Evolutionary conservation across 2,113 vertebrate genomes (phyloP), one percentile per base, ranked within the genome.

Genomic region (Pygathrix nemaeus): DNA sequence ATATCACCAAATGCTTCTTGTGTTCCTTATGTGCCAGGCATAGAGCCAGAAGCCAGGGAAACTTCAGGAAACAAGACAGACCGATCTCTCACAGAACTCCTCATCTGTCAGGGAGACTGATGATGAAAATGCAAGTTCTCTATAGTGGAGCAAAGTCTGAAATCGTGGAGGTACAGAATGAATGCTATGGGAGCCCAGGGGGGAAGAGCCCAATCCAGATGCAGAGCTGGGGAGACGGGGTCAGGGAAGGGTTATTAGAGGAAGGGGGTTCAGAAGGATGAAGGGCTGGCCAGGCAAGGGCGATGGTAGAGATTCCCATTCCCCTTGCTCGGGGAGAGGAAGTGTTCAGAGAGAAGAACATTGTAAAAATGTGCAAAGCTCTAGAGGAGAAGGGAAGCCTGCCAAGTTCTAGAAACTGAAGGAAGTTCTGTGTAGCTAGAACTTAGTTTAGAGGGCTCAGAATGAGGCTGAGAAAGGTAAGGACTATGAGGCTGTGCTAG

Each of bases 31-130:
- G 70, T n/a, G 55, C 7, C 35, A 32, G 45, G 81, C 16, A 6
- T 6, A 70, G 35, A 80, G 81, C 45, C 70, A 78, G 73, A 8
- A 88, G 72, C 21, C 20, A 55, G 64, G 61, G 25, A 50, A 80
- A 70, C n/a, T n/a, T 25, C 16, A 70, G 66, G 87, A 85, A 66
- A 59, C n/a, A 52, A 81, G 85, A 88, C n/a, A 90, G 83, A 43
- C 16, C 0, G 6, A 3, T 10, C 18, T 57, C 57, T 83, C 68
- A 8, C 88, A 87, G 40, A 68, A 20, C 16, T 43, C 12, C 17
- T 30, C 72, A 20, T 80, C 43, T 43, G 5, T 5, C 1, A 0
- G 14, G 85, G 68, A 95, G 32, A 17, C 32, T 14, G 55, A 45
- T 4, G 55, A 30, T 38, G 79, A 64, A 40, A n/a, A 52, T 7